phyloP scores from a whole-genome alignment of 2,888 invertebrate genomes.

The Chrysopilus asiliformis region DNA sequence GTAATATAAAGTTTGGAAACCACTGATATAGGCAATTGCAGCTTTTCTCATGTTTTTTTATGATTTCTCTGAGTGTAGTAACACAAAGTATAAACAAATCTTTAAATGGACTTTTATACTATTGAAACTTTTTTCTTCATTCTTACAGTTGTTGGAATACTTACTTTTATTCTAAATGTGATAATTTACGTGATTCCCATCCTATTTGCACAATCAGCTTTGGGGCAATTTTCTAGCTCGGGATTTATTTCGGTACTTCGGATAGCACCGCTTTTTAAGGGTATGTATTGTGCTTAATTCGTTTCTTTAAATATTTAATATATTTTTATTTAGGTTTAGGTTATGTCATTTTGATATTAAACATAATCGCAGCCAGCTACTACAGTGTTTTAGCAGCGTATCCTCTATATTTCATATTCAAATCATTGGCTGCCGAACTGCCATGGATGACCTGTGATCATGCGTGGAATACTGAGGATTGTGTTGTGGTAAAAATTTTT shows the following conservation, averaged over 20 bases:
- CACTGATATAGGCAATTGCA: too few relatives aligned
- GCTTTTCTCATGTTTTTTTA: too few relatives aligned
- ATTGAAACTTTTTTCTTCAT: too few relatives aligned
- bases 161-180: too few relatives aligned
- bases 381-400: conserved; percentile 76
- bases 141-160: too few relatives aligned
- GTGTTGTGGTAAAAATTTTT: conserved; percentile 35
- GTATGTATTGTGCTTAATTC: conserved; percentile 33
- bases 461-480: conserved; percentile 66
- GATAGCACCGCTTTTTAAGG: conserved; percentile 76
- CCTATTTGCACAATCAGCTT: conserved; percentile 73
- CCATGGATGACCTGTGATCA: conserved; percentile 71
- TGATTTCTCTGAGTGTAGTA: too few relatives aligned
- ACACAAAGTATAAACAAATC: too few relatives aligned
- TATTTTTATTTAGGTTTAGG: conserved; percentile 70
- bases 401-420: conserved; percentile 65
- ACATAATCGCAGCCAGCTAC: conserved; percentile 66
- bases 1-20: too few relatives aligned
- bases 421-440: conserved; percentile 49
- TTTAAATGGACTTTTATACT: too few relatives aligned
- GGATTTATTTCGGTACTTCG: conserved; percentile 72
- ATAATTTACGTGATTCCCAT: too few relatives aligned
- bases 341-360: conserved; percentile 66
- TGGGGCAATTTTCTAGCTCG: conserved; percentile 74
- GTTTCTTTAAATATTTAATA: too few relatives aligned